Evolutionary conservation across 2,113 vertebrate genomes (phyloP).

Genomic region (Crotalus horridus): DNA sequence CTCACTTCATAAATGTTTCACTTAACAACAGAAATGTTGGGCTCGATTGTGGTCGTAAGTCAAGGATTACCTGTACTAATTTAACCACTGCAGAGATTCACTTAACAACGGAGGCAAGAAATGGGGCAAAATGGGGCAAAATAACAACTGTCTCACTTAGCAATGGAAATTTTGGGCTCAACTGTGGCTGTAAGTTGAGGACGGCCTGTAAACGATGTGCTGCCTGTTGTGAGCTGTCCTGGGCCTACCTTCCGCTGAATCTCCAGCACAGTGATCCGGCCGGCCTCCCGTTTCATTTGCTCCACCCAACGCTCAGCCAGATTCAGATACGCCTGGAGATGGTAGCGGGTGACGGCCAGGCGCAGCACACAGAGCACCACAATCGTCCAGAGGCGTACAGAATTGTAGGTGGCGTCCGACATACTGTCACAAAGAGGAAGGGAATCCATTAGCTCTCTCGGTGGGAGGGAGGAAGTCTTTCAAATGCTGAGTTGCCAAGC

Average conservation of each 20-base stretch:
- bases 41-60: neutral
- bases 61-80: neutral
- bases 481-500: neutral
- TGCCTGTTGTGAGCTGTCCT: neutral
- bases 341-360: slow-evolving; percentile 75
- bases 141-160: neutral
- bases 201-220: neutral
- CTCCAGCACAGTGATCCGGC: slow-evolving; percentile 83
- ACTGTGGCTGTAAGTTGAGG: neutral
- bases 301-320: slow-evolving; percentile 86
- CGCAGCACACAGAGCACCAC: slow-evolving; percentile 78
- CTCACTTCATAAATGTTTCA: neutral
- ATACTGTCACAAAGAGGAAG: slow-evolving; percentile 66
- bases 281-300: slow-evolving; percentile 84
- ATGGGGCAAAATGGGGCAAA: neutral
- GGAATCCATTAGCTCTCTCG: neutral
- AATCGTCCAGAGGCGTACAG: slow-evolving; percentile 82
- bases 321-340: slow-evolving; percentile 93
- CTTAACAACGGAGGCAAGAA: neutral
- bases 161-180: neutral
- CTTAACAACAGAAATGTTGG: neutral
- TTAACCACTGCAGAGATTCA: neutral
- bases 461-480: neutral
- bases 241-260: slow-evolving; percentile 83
- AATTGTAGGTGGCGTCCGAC: slow-evolving; percentile 77